phyloP scores from a whole-genome alignment of 2,888 invertebrate species.

The Pheosia tremula region DNA sequence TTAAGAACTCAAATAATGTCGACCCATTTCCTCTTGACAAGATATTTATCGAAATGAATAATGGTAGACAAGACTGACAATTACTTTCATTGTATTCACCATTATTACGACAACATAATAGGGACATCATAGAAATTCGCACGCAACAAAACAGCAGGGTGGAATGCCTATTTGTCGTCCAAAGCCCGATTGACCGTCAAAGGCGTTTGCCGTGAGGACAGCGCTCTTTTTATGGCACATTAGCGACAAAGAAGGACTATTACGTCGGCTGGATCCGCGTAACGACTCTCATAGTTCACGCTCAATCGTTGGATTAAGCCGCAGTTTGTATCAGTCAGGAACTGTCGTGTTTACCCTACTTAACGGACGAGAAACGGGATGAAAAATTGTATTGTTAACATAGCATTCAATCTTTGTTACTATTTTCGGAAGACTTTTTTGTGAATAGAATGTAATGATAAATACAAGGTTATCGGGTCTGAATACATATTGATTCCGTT shows the following conservation, averaged over 20 bases:
- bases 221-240: conserved; percentile 66
- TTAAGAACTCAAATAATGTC: not conserved
- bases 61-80: not conserved
- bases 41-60: not conserved
- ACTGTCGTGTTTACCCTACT: conserved; percentile 64
- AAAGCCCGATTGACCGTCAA: conserved; percentile 53
- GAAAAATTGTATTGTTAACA: conserved; percentile 55
- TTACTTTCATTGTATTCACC: conserved; percentile 3
- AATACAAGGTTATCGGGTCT: not conserved
- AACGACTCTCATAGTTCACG: conserved; percentile 77
- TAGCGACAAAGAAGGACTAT: conserved; percentile 74
- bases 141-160: conserved; percentile 21
- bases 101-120: conserved; percentile 5
- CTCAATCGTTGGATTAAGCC: conserved; percentile 74
- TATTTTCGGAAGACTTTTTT: conserved; percentile 15
- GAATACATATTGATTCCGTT: too few species aligned
- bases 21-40: not conserved
- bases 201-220: conserved; percentile 52
- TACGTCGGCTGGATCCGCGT: conserved; percentile 62
- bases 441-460: not conserved
- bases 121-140: conserved; percentile 12
- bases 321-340: conserved; percentile 70
- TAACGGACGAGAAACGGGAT: conserved; percentile 51
- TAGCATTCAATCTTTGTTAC: conserved; percentile 46
- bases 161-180: conserved; percentile 40